These are phyloP conservation scores for Tetheella fluctuosa DNA, from an alignment of 2,888 invertebrate species.

Conservation along the genomic window DNA sequence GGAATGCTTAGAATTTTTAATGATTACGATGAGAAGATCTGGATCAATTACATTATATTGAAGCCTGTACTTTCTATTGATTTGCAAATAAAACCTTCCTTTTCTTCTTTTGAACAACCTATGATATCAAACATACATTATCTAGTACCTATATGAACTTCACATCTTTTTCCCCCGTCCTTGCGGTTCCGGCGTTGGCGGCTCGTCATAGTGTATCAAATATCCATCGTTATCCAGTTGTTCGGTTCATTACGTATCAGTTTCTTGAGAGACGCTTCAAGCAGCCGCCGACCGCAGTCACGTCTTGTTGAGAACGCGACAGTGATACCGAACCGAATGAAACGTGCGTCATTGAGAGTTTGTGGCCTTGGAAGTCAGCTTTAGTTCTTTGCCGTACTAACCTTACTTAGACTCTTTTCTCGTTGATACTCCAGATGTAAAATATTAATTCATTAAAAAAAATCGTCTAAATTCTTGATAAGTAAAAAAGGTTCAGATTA, in stretches of 20 bases:
- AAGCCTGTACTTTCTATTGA: too few species aligned
- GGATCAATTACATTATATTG: too few species aligned
- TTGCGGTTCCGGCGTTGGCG: constrained; percentile 29
- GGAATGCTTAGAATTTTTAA: too few species aligned
- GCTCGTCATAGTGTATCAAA: neutral
- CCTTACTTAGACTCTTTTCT: neutral
- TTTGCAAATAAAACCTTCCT: too few species aligned
- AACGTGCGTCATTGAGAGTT: constrained; percentile 4
- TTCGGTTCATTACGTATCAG: constrained; percentile 30
- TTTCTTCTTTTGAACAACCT: neutral
- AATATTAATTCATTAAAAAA: too few species aligned
- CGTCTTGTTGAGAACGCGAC: neutral
- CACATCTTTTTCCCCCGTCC: constrained; percentile 41
- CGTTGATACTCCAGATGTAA: too few species aligned
- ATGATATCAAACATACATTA: neutral
- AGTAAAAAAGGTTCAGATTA: too few species aligned
- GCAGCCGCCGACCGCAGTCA: constrained; percentile 9
- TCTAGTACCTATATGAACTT: constrained; percentile 18
- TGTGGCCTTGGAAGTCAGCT: neutral
- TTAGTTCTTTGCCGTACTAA: neutral
- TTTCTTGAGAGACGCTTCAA: constrained; percentile 10
- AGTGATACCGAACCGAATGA: neutral
- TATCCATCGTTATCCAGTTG: constrained; percentile 17
- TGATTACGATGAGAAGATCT: too few species aligned
- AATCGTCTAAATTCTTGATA: too few species aligned